These are phyloP conservation scores for Lottia gigantea DNA, from an alignment of 2,888 invertebrate genomes.

Conservation along the genomic window DNA sequence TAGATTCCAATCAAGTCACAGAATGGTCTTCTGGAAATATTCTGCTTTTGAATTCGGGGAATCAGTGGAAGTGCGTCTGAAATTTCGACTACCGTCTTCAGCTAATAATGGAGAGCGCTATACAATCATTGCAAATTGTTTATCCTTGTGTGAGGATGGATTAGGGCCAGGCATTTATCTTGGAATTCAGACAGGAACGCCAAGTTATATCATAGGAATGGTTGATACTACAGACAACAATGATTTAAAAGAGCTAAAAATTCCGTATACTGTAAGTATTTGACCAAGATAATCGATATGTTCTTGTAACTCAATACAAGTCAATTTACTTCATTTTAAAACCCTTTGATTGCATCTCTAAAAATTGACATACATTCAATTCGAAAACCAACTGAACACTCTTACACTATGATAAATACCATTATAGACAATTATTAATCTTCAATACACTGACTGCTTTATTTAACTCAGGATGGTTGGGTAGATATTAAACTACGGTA, in stretches of 20 bases:
- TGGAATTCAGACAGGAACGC: not conserved
- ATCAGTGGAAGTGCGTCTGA: not conserved
- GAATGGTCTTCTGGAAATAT: not conserved
- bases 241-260: not conserved
- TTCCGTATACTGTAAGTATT: not conserved
- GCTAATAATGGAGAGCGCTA: not conserved
- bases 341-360: no score
- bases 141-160: not conserved
- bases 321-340: no score
- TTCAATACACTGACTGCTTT: no score
- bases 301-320: no score
- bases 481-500: not conserved
- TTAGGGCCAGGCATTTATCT: not conserved
- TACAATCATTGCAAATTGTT: conserved; percentile 6
- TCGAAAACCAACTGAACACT: no score
- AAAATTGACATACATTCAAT: no score
- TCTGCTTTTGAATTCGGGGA: not conserved
- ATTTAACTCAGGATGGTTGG: not conserved
- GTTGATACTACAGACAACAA: not conserved
- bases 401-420: no score
- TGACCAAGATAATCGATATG: no score
- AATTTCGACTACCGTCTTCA: not conserved
- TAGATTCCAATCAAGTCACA: not conserved
- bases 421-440: no score
- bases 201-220: not conserved